phyloP scores from a whole-genome alignment of 1,140 invertebrate genomes.

The Augochlora pura region DNA sequence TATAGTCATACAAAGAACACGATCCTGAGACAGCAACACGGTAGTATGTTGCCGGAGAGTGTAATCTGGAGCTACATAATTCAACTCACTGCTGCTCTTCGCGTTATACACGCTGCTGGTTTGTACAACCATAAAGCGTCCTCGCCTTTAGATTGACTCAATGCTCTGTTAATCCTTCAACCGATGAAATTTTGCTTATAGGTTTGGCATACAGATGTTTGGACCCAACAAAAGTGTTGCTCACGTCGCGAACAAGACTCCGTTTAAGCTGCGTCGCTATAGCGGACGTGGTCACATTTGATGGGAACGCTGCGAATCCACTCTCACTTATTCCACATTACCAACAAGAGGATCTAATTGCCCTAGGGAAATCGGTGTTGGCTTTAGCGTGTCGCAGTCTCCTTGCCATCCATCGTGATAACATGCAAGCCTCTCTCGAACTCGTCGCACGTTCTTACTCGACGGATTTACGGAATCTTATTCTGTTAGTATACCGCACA shows the following conservation, averaged over 20 bases:
- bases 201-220: slow-evolving; percentile 88
- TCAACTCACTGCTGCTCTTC: slow-evolving; percentile 95
- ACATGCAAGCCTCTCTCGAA: slow-evolving; percentile 92
- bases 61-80: slow-evolving; percentile 98
- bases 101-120: slow-evolving; percentile 93
- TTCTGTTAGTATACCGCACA: slow-evolving; percentile 86
- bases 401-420: slow-evolving; percentile 91
- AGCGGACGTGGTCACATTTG: slow-evolving; percentile 91
- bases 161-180: too few species aligned
- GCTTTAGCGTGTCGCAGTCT: slow-evolving; percentile 95
- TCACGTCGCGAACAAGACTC: slow-evolving; percentile 85
- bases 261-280: slow-evolving; percentile 91
- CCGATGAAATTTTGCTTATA: slow-evolving; percentile 40
- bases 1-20: slow-evolving; percentile 93
- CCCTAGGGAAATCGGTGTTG: slow-evolving; percentile 94
- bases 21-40: slow-evolving; percentile 85
- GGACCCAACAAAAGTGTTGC: slow-evolving; percentile 95
- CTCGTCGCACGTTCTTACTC: slow-evolving; percentile 94
- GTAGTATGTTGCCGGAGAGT: slow-evolving; percentile 91
- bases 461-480: slow-evolving; percentile 94
- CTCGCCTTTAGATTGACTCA: too few species aligned
- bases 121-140: slow-evolving; percentile 12
- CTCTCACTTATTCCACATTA: slow-evolving; percentile 88
- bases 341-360: slow-evolving; percentile 95
- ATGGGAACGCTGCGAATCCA: slow-evolving; percentile 84